Evolutionary conservation across 2,888 invertebrate genomes (phyloP), one percentile per base, ranked within the genome.

Genomic region (Heteromyza rotundicornis): DNA sequence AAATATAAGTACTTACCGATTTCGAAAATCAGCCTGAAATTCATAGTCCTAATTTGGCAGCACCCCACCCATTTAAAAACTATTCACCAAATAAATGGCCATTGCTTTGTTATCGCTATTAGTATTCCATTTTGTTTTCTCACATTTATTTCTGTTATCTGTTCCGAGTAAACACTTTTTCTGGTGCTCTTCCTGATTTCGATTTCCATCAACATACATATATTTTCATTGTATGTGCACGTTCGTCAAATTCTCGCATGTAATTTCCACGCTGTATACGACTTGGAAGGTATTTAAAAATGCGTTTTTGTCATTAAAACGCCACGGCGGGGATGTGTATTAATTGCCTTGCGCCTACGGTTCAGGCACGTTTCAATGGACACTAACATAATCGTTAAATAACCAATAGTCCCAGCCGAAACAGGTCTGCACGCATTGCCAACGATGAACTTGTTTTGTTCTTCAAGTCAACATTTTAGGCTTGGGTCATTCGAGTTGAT

Each of bases 281-380:
- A 32, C 32, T 12, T 12, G 32, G 32, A 5, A 32, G 5, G 32
- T 32, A 32, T 12, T 32, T 32, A 12, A 8, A 32, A 8, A 32
- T 32, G 40, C 40, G 10, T n/a, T n/a, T 40, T n/a, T n/a, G 40
- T 40, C 40, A 40, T 40, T 10, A 40, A 40, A 14, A 10, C n/a
- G 40, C 10, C 40, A 10, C 40, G 16, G 40, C 40, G 16, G 40
- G 40, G 40, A 40, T 40, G 40, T 54, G n/a, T 54, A 35, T 54
- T 54, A 40, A 54, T 57, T 57, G 47, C 32, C 14, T 49, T 36
- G 8, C 23, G 23, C 22, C 23, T 17, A n/a, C 16, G n/a, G 10
- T 10, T 10, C 8, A 10, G 40, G 40, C 40, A n/a, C 32, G 32
- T 32, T 12, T 8, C 32, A 32, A 40, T 3, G 3, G 40, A n/a